phyloP scores from a whole-genome alignment of 2,888 invertebrate species.

The Chloromyia formosa region DNA sequence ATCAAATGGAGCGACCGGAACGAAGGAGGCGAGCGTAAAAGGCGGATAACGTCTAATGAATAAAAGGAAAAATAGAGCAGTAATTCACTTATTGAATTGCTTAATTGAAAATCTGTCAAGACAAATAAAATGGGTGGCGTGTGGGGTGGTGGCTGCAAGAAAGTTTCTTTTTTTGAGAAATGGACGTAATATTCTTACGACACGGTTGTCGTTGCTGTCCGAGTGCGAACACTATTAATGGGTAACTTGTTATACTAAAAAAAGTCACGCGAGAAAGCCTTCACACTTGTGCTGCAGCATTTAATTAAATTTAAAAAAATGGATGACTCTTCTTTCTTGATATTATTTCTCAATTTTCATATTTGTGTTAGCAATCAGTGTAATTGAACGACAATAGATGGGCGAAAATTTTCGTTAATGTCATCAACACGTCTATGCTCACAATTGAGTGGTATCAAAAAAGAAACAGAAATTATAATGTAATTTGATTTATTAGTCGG shows the following conservation, averaged over 20 bases:
- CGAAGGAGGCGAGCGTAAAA: slow-evolving; percentile 1
- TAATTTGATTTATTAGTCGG: no score
- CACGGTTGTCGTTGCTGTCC: slow-evolving; percentile 17
- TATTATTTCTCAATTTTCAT: slow-evolving; percentile 10
- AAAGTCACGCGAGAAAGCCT: neutral
- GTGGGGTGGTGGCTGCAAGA: neutral
- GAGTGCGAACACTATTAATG: slow-evolving; percentile 5
- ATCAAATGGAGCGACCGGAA: slow-evolving; percentile 25
- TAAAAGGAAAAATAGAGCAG: slow-evolving; percentile 47
- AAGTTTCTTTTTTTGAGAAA: slow-evolving; percentile 31
- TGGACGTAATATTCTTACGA: slow-evolving; percentile 29
- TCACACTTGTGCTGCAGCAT: slow-evolving; percentile 16
- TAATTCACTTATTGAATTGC: slow-evolving; percentile 50
- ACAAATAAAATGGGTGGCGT: neutral
- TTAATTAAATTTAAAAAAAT: slow-evolving; percentile 33
- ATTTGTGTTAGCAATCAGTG: neutral
- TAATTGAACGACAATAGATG: neutral
- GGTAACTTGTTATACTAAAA: neutral
- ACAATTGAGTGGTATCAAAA: no score
- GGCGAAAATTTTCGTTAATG: neutral
- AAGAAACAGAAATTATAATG: no score
- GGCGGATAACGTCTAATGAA: slow-evolving; percentile 20
- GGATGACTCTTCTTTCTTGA: neutral
- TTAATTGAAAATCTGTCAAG: slow-evolving; percentile 49
- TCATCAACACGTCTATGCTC: no score